Evolutionary conservation across 1,140 invertebrate species (phyloP), one percentile per base, ranked within the genome.

Genomic region (Sminthurides bifidus): DNA sequence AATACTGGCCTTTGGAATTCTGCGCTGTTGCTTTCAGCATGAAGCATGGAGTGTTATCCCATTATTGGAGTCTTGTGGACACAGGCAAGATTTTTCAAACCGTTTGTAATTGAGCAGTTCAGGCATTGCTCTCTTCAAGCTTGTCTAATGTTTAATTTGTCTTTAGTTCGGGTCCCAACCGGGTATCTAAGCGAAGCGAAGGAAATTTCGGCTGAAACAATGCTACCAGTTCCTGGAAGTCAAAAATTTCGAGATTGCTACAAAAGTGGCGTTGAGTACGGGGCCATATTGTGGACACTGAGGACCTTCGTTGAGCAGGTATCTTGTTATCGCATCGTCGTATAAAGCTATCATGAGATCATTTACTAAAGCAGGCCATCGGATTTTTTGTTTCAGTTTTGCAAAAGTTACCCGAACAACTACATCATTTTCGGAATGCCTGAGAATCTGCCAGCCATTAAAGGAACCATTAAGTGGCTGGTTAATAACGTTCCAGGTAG

Each of bases 1-100:
- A 54, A 10, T 64, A 50, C 33, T 59, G 52, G 41, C 63, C 63
- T 17, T 5, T 41, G 10, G 63, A 65, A 55, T 23, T 61, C 24
- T 41, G 53, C 8, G 1, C 59, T 8, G 56, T 33, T 12, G 56
- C 58, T 1, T 65, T 65, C 35, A 57, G 24, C 38, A 10, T 65
- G 6, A 37, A 52, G 8, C 40, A 38, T 33, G 63, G 63, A 17
- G 0, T 52, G 1, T 37, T 40, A 21, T 21, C 23, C 0, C 14
- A 15, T 31, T 57, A 44, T 26, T 59, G 56, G 54, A 56, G 37
- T n/a, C 27, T 65, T 2, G 38, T 65, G 26, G 54, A 65, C 37
- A 61, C 59, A 44, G 29, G 63, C 61, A 56, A 50, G 17, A 24
- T 21, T 26, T 26, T 6, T 30, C 19, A 10, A 26, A 8, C 30